Conservation (phyloP, 1,140 invertebrate genomes). For the Portunus trituberculatus region DNA sequence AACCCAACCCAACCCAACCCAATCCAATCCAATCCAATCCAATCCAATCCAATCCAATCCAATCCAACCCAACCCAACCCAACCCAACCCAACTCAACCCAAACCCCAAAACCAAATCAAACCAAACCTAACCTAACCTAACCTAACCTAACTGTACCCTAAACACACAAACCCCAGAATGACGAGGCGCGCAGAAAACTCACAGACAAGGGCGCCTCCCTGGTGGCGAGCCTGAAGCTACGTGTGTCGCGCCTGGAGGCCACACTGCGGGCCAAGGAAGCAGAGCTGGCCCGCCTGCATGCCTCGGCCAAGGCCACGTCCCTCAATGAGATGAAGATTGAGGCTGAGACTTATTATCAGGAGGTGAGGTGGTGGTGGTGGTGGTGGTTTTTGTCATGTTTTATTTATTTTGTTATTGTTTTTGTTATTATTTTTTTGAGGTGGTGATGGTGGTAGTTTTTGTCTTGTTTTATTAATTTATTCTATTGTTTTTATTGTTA, state of each 20-base stretch:
- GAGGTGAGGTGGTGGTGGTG: constrained; percentile 62
- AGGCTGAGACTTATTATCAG: constrained; percentile 76
- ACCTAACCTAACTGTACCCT: neutral
- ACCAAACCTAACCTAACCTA: neutral
- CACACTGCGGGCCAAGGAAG: constrained; percentile 74
- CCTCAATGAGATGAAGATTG: constrained; percentile 74
- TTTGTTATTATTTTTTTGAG: neutral
- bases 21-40: too few species aligned
- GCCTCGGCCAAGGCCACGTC: constrained; percentile 71
- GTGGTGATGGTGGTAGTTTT: too few species aligned
- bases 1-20: too few species aligned
- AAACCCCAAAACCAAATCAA: too few species aligned
- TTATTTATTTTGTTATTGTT: neutral
- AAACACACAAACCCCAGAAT: constrained; percentile 48
- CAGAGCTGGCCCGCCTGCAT: constrained; percentile 73
- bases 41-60: too few species aligned
- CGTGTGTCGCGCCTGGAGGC: constrained; percentile 74
- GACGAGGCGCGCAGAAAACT: constrained; percentile 70
- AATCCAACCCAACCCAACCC: too few species aligned
- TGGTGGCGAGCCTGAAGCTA: constrained; percentile 74
- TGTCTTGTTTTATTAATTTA: too few species aligned
- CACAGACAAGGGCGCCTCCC: constrained; percentile 72
- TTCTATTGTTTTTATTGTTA: too few species aligned
- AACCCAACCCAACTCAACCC: too few species aligned
- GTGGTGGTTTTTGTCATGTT: neutral